Evolutionary conservation across 2,113 vertebrate species (phyloP), one percentile per base, ranked within the genome.

Genomic region (Synodontis membranacea): DNA sequence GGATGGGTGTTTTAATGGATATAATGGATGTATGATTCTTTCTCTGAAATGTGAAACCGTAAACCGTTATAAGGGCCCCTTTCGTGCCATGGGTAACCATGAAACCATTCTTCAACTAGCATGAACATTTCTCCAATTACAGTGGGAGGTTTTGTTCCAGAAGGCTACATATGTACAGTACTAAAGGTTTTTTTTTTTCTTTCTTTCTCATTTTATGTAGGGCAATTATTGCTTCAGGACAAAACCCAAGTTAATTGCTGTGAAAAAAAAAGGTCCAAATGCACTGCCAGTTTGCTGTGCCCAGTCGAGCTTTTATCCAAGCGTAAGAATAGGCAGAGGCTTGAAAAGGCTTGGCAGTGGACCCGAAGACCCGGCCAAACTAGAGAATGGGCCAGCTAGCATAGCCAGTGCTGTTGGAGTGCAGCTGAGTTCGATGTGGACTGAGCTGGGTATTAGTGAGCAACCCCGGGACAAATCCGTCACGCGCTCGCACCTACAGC

Each of bases 131-230:
- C 86, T 85, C 90, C 89, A 88, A 85, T 89, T 92, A 87, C 91
- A 86, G 42, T 79, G n/a, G 62, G 86, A 91, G 86, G 52, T 87
- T 89, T 66, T 62, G 88, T 84, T 56, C 80, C 88, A 64, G 42
- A 70, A 70, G 88, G 66, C 91, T 91, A 88, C 84, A 91, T 89
- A 88, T 83, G 89, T 87, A 92, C 86, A 88, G 83, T 91, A 93
- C 92, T 91, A 93, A 91, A 89, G 21, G 75, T 91, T 92, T 93
- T 92, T 91, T 93, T 91, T 91, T 93, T 91, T n/a, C n/a, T n/a
- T n/a, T n/a, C n/a, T n/a, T n/a, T n/a, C n/a, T n/a, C 93, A 91
- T 94, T 93, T 92, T 94, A 94, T 94, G 91, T 94, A 91, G 93
- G 93, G 84, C 92, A 94, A 92, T 92, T 92, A 94, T 89, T 92